phyloP scores from a whole-genome alignment of 1,140 invertebrate species.

The Eueides isabella region DNA sequence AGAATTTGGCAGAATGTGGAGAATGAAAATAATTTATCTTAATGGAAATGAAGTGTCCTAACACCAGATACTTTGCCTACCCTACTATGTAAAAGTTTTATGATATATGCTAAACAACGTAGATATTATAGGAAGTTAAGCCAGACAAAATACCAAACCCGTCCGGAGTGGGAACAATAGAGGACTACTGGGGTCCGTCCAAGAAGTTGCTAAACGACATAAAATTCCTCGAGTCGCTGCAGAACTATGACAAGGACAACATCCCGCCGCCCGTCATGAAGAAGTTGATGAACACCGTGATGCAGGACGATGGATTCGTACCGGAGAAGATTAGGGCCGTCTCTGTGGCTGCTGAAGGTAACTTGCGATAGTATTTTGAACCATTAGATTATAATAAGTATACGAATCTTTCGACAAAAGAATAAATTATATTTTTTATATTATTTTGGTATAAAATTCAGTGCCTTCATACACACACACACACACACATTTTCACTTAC shows the following conservation, averaged over 20 bases:
- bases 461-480: no score
- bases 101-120: no score
- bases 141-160: conserved; percentile 92
- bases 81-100: no score
- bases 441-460: no score
- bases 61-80: no score
- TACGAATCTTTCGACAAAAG: no score
- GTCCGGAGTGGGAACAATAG: conserved; percentile 88
- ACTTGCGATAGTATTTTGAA: background rate
- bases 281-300: conserved; percentile 90
- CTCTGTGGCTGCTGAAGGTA: conserved; percentile 90
- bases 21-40: no score
- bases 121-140: conserved; percentile 86
- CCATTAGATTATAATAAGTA: no score
- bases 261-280: conserved; percentile 92
- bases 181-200: conserved; percentile 97
- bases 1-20: no score
- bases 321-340: conserved; percentile 93
- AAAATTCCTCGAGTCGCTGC: conserved; percentile 92
- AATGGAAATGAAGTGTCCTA: no score
- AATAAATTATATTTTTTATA: no score
- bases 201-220: conserved; percentile 95
- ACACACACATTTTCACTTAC: no score
- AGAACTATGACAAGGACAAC: conserved; percentile 96
- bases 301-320: conserved; percentile 94